Conservation (phyloP, 2,797 vertebrate genomes). For the Cichlasoma orientale region DNA sequence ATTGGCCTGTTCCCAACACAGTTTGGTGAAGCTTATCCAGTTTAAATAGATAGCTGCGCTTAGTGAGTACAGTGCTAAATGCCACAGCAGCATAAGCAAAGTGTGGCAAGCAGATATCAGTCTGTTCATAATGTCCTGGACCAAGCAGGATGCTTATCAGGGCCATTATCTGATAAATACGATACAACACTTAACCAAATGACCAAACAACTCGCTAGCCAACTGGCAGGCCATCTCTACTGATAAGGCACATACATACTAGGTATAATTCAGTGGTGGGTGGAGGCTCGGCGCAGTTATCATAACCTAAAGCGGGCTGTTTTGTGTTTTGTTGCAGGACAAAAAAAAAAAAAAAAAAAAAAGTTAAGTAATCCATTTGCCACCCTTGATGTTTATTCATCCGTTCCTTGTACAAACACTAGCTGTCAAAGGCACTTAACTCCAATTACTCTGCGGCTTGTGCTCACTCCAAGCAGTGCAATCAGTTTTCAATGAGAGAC, state of each 20-base stretch:
- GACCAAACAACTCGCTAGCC: neutral
- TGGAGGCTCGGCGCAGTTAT: slow-evolving; percentile 23
- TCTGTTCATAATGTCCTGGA: neutral
- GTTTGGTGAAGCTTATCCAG: neutral
- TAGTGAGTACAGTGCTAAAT: neutral
- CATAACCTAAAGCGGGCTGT: slow-evolving; percentile 10
- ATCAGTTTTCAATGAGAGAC: slow-evolving; percentile 18
- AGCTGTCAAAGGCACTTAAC: slow-evolving; percentile 44
- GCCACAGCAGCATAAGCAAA: neutral
- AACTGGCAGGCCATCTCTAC: slow-evolving; percentile 5
- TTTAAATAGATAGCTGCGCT: neutral
- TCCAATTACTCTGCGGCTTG: slow-evolving; percentile 36
- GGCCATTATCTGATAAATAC: slow-evolving; percentile 27
- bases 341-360: slow-evolving; percentile 19
- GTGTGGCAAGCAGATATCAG: neutral
- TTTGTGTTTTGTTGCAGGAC: slow-evolving; percentile 8
- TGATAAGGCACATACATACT: slow-evolving; percentile 1
- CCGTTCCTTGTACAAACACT: slow-evolving; percentile 56
- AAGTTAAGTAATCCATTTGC: slow-evolving; percentile 38
- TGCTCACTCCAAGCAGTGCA: slow-evolving; percentile 21
- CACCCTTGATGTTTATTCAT: slow-evolving; percentile 48
- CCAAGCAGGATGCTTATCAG: slow-evolving; percentile 6
- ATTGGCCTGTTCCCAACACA: neutral
- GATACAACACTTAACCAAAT: slow-evolving; percentile 12
- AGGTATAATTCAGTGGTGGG: neutral